A percentile compares a stretch with the other conserved stretches of the same genome.
Conservation (phyloP, 1,140 invertebrate genomes). For the Gonioctena quinquepunctata region DNA sequence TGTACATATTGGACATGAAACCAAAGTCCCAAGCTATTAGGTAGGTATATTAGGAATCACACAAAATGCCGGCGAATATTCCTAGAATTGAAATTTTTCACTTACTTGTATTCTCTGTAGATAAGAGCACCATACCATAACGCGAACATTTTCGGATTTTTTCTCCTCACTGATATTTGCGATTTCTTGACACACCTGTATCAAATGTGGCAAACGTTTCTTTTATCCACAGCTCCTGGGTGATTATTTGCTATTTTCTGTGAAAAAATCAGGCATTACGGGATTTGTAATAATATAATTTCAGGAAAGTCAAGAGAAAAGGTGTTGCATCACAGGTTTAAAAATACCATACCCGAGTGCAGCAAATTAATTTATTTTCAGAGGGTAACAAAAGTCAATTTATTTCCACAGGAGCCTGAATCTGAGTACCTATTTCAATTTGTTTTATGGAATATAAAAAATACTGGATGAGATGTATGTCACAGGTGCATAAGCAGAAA, state of each 20-base stretch:
- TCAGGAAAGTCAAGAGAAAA: neutral
- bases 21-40: neutral
- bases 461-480: neutral
- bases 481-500: neutral
- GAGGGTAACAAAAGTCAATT: neutral
- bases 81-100: conserved; percentile 15
- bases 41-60: no score
- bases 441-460: neutral
- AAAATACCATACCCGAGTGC: neutral
- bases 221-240: neutral
- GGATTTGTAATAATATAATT: neutral
- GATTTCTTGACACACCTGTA: neutral
- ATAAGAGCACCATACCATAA: conserved; percentile 47
- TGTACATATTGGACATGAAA: neutral
- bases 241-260: neutral
- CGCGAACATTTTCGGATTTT: conserved; percentile 42
- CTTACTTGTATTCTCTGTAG: conserved; percentile 51
- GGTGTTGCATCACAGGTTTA: neutral
- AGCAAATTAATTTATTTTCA: neutral
- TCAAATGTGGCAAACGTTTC: neutral
- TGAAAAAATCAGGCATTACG: neutral
- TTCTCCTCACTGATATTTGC: neutral
- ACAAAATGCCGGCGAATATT: neutral
- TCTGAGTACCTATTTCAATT: neutral
- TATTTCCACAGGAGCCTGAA: neutral